phyloP scores from a whole-genome alignment of 2,113 vertebrate species.

The Leptosomus discolor region DNA sequence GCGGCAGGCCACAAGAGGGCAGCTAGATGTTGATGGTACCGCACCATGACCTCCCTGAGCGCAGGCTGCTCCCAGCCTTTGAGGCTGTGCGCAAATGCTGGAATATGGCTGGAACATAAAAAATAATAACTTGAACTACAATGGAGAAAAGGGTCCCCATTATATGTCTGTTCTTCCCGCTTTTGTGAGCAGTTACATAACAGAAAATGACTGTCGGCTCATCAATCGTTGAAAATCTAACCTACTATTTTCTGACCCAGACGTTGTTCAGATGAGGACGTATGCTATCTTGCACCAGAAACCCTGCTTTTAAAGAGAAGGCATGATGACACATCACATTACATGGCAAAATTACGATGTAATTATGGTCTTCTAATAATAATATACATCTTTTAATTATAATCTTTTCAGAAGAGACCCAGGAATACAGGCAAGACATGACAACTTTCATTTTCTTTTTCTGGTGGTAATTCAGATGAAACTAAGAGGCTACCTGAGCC shows the following conservation, averaged over 20 bases:
- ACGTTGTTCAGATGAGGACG: neutral
- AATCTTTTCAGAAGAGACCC: slow-evolving; percentile 10
- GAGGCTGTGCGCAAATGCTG: neutral
- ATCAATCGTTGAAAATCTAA: neutral
- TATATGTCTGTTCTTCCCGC: neutral
- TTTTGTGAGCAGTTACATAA: neutral
- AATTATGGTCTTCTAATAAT: slow-evolving; percentile 10
- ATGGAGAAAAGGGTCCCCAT: neutral
- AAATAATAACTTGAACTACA: neutral
- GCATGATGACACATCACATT: neutral
- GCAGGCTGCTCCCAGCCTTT: neutral
- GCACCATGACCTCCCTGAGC: neutral
- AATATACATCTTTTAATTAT: neutral
- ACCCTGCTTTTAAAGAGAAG: neutral
- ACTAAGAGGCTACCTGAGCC: neutral
- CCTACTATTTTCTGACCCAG: slow-evolving; percentile 44
- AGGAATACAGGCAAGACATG: neutral
- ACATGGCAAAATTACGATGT: neutral
- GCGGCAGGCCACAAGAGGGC: slow-evolving; percentile 53
- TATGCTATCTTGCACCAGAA: neutral
- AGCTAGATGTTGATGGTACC: neutral
- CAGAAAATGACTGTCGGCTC: slow-evolving; percentile 23
- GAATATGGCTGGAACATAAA: neutral
- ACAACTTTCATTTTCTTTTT: slow-evolving; percentile 41
- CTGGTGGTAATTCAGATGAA: neutral